Conservation (phyloP, 2,797 vertebrate genomes). For the Hipposideros larvatus region DNA sequence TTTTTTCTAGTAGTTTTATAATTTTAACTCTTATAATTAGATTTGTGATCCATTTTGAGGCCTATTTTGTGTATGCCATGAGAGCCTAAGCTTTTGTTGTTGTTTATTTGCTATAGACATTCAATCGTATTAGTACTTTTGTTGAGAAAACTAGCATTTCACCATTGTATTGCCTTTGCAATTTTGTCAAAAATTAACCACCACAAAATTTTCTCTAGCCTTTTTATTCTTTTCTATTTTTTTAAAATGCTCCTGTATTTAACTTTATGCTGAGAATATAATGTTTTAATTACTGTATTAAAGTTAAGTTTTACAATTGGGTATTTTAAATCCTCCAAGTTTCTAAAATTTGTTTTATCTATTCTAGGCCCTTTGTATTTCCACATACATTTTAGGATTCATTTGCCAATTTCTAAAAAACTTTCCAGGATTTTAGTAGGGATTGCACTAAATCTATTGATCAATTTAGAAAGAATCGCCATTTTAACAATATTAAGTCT, state of each 20-base stretch:
- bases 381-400: neutral
- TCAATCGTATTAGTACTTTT: neutral
- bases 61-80: neutral
- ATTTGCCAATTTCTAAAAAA: neutral
- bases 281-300: neutral
- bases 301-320: neutral
- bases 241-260: neutral
- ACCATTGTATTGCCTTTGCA: neutral
- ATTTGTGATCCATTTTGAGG: constrained; percentile 4
- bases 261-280: neutral
- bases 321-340: neutral
- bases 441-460: neutral
- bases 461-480: neutral
- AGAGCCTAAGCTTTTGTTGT: neutral
- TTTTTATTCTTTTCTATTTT: neutral
- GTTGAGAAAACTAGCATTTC: neutral
- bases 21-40: neutral
- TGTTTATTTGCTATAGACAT: neutral
- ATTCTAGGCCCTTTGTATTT: constrained; percentile 1
- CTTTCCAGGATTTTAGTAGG: neutral
- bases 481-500: neutral
- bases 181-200: neutral
- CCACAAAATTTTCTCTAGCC: neutral
- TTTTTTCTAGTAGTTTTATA: neutral
- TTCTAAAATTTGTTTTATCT: neutral